Evolutionary conservation across 2,113 vertebrate genomes (phyloP).

Genomic region (rabbit (Oryctolagus cuniculus)): DNA sequence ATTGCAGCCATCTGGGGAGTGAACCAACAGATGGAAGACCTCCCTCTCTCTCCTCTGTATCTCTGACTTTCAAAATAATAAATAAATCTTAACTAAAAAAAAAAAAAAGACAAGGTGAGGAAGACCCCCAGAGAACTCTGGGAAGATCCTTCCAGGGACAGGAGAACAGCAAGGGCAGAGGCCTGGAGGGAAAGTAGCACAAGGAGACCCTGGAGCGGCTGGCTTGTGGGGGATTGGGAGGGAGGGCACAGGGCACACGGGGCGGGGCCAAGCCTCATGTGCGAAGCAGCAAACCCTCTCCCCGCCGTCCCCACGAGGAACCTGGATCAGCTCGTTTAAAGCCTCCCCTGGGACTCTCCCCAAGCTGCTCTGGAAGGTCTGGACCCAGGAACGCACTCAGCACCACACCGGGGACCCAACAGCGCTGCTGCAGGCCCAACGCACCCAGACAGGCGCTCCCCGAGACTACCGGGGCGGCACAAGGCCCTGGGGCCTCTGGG

Average conservation of each 20-base stretch:
- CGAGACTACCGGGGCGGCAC: not conserved
- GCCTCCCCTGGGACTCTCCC: not conserved
- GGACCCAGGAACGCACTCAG: not conserved
- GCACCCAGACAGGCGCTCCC: not conserved
- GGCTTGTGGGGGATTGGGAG: fast-evolving
- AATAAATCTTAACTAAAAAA: too few species aligned
- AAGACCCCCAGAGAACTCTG: not conserved
- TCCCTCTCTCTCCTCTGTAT: too few species aligned
- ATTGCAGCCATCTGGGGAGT: too few species aligned
- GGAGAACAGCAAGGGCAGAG: not conserved
- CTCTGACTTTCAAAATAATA: too few species aligned
- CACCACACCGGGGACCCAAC: not conserved
- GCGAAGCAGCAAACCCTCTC: not conserved
- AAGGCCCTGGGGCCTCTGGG: not conserved
- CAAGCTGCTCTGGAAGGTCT: not conserved
- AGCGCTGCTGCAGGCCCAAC: too few species aligned
- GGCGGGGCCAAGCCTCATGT: fast-evolving
- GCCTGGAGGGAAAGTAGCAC: fast-evolving
- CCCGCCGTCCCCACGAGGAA: too few species aligned
- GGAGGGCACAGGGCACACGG: fast-evolving
- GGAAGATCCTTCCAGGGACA: not conserved
- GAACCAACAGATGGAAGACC: too few species aligned
- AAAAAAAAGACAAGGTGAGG: not conserved
- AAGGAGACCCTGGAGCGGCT: not conserved
- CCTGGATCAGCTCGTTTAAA: not conserved